Base-by-base conservation (phyloP, 2,797 vertebrate species). In the Anabas testudineus region DNA sequence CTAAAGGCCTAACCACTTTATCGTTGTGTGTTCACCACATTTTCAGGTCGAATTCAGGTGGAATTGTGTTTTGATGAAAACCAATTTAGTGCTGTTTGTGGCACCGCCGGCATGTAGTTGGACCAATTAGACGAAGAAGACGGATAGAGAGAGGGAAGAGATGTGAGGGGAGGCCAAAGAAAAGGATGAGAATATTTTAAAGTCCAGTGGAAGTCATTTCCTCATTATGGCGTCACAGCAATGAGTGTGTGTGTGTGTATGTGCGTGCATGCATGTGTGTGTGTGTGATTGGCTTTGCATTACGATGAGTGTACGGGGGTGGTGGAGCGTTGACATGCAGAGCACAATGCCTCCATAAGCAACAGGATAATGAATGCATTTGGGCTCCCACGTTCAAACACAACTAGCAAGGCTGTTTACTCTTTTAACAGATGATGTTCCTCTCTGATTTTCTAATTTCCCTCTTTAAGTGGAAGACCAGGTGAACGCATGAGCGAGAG, bases 291-390 rank as follows among this genome's bases (percentile, higher is more conserved):
- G 81, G 79, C 81, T 89, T 85, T 87, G 86, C 88, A 87, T 88
- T 76, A 79, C 82, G 89, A 89, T 90, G 81, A 86, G 83, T 66
- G 67, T 73, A 80, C 47, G 82, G 83, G 88, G 87, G 83, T 71
- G 89, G 82, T 16, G 26, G 71, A 80, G 82, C 88, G 83, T 91
- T 91, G 76, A 90, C 89, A 92, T 88, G 84, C 85, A 85, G 64
- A 83, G 82, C 85, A 88, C 87, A 88, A 86, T 85, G 76, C 65
- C 85, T 85, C 77, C 68, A 80, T 84, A 81, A 85, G 82, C 83
- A 88, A 80, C 81, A 70, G 71, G 81, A 84, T 91, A 89, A 90
- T 89, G 82, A 90, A 86, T 88, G 85, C 82, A 79, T 87, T 83
- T 59, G 74, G 67, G 76, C 74, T 86, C 84, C 84, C 83, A 87